These are phyloP conservation scores for Nansenia antarctica DNA, from an alignment of 2,113 vertebrate species.

Conservation along the genomic window DNA sequence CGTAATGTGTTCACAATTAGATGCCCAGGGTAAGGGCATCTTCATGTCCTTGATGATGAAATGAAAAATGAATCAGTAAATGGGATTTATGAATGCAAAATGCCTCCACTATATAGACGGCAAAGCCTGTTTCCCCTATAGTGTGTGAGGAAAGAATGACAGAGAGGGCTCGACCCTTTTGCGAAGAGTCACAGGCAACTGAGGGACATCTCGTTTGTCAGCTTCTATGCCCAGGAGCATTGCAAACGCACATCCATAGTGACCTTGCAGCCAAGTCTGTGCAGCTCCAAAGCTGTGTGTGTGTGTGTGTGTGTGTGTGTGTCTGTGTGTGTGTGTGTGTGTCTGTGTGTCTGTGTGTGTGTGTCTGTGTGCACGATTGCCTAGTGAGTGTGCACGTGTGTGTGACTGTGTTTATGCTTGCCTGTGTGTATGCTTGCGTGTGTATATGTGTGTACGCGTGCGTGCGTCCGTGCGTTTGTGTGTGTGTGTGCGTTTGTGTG, in stretches of 20 bases:
- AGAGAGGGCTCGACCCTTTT: neutral
- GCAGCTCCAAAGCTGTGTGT: neutral
- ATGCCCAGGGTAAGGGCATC: neutral
- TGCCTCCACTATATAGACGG: neutral
- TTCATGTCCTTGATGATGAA: slow-evolving; percentile 1
- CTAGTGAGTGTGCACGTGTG: neutral
- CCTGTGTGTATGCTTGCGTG: neutral
- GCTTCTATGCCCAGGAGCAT: neutral
- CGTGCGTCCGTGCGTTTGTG: neutral
- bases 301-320: neutral
- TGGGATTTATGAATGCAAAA: neutral
- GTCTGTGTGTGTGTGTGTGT: neutral
- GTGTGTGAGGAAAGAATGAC: neutral
- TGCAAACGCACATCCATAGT: neutral
- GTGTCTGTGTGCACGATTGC: no score
- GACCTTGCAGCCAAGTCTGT: neutral
- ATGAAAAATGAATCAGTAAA: neutral
- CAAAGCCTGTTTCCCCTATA: neutral
- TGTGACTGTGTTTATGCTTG: neutral
- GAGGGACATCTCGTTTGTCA: neutral
- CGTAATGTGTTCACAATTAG: neutral
- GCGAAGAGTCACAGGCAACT: slow-evolving; percentile 1
- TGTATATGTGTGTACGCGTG: neutral
- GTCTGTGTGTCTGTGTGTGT: neutral
- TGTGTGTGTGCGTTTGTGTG: no score